Base-by-base conservation (phyloP, 2,797 vertebrate species). In the Micrastur ruficollis region DNA sequence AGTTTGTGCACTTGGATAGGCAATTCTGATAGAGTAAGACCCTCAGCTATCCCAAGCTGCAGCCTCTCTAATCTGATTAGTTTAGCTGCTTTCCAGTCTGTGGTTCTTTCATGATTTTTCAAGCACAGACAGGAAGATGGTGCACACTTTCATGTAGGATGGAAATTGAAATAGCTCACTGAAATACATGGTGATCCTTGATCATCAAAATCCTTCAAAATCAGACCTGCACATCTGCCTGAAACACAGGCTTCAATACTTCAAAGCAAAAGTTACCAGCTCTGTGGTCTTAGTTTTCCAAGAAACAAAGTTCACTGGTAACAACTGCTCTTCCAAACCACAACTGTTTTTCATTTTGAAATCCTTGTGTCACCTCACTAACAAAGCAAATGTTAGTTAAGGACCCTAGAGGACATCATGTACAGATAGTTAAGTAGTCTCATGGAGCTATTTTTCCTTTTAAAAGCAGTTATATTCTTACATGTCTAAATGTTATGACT, bases 401-500 rank as follows among this genome's bases (percentile, higher is more conserved):
- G 72, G 70, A 96, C 67, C 63, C 63, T 83, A 25, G 42, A 83
- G 73, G 84, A 92, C 53, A 58, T 59, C 53, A 65, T 17, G 58
- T 62, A 74, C 32, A 66, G 70, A 75, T 26, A 89, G 79, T 34
- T 55, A 93, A 78, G 84, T 49, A 94, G 61, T 88, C 72, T 71
- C 67, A 55, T 36, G 18, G 72, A 86, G 52, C 65, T 93, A 78
- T 90, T 95, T 95, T 81, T 68, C 81, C 73, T 76, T 81, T 95
- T 93, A 56, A 91, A 95, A 59, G 61, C 81, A 86, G 52, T 74
- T 94, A 36, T 22, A 49, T 59, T 97, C 74, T 55, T 59, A 80
- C 42, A 82, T 4, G 14, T 94, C 72, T 86, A 94, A 96, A 95
- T 83, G 61, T 94, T 94, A 85, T 91, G 91, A 91, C 68, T 96